These are phyloP conservation scores for Drosophila prostipennis DNA, from an alignment of 2,888 invertebrate genomes.

Conservation along the genomic window DNA sequence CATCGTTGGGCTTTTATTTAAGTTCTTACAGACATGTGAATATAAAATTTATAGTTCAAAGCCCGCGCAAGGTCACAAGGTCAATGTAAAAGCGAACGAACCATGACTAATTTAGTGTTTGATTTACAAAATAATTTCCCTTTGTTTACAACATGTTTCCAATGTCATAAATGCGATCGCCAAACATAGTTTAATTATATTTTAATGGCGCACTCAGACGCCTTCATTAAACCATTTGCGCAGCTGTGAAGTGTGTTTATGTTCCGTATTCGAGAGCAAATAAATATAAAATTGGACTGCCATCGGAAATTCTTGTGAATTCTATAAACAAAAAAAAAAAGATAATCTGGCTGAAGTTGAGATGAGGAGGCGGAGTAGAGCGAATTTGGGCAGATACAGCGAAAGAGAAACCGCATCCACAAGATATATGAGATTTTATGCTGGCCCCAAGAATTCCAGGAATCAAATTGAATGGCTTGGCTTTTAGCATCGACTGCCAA, in stretches of 20 bases:
- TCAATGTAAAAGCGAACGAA: constrained; percentile 60
- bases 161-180: constrained; percentile 39
- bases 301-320: constrained; percentile 19
- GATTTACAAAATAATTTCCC: constrained; percentile 27
- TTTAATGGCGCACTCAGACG: constrained; percentile 36
- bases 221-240: constrained; percentile 27
- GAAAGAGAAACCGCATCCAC: constrained; percentile 35
- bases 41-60: constrained; percentile 62
- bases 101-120: constrained; percentile 52
- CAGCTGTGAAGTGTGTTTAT: constrained; percentile 36
- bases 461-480: constrained; percentile 58
- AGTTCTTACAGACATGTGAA: constrained; percentile 25
- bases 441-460: constrained; percentile 57
- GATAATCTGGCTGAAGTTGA: constrained; percentile 1
- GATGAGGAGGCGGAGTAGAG: constrained; percentile 4
- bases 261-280: constrained; percentile 13
- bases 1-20: constrained; percentile 42
- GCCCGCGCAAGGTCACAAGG: constrained; percentile 62
- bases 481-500: constrained; percentile 42
- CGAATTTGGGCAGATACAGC: constrained; percentile 2
- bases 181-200: constrained; percentile 60
- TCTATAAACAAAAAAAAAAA: constrained; percentile 9
- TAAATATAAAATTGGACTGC: too few relatives aligned
- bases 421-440: constrained; percentile 49
- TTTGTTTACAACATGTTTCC: constrained; percentile 20